phyloP scores from a whole-genome alignment of 2,113 vertebrate genomes.

The Alectura lathami region DNA sequence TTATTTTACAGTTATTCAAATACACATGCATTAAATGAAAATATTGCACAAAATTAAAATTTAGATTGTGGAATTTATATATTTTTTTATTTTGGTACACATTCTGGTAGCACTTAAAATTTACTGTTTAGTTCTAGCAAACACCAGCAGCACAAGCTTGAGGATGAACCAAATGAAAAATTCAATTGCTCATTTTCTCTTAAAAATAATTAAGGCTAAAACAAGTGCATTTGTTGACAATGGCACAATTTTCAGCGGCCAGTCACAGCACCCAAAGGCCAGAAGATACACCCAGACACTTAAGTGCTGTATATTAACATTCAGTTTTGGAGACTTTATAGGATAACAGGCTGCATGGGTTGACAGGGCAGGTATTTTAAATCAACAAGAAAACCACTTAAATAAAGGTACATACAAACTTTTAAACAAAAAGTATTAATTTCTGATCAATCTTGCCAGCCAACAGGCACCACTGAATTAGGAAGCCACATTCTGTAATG shows the following conservation, averaged over 20 bases:
- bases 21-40: constrained; percentile 91
- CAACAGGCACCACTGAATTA: constrained; percentile 73
- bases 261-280: constrained; percentile 69
- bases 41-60: constrained; percentile 95
- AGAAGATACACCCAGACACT: constrained; percentile 58
- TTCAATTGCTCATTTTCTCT: constrained; percentile 60
- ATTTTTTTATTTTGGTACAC: constrained; percentile 72
- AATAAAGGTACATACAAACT: constrained; percentile 25
- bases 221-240: constrained; percentile 80
- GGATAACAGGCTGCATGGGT: constrained; percentile 44
- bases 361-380: constrained; percentile 47
- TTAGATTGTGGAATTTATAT: constrained; percentile 77
- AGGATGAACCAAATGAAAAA: constrained; percentile 72
- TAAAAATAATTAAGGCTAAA: constrained; percentile 84
- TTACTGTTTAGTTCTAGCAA: constrained; percentile 68
- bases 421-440: neutral
- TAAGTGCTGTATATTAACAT: constrained; percentile 71
- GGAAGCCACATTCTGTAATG: constrained; percentile 71
- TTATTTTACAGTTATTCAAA: constrained; percentile 88
- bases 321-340: constrained; percentile 57
- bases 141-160: constrained; percentile 77
- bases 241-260: constrained; percentile 78
- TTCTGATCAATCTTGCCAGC: constrained; percentile 63
- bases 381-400: constrained; percentile 39
- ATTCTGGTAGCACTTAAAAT: constrained; percentile 76